A percentile compares a stretch with the other conserved stretches of the same genome.
Conservation (phyloP, 2,888 invertebrate genomes). For the Lumbricus terrestris region DNA sequence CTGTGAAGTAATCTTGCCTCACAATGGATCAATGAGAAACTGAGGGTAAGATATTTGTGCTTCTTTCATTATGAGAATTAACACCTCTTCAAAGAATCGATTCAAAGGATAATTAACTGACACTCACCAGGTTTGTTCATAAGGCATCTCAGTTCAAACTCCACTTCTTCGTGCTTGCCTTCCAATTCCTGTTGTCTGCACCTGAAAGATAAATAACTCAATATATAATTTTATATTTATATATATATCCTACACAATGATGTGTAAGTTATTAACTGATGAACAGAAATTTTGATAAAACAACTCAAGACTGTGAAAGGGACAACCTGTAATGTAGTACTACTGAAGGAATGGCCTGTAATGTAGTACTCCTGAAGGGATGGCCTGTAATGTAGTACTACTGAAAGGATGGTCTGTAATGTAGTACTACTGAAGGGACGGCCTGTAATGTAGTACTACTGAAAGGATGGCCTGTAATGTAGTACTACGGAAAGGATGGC, state of each 20-base stretch:
- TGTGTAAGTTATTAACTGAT: neutral
- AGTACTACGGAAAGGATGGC: neutral
- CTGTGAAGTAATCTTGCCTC: too few relatives aligned
- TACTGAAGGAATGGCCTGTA: neutral
- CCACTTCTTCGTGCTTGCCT: conserved; percentile 86
- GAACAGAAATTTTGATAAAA: neutral
- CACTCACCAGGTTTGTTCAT: conserved; percentile 73
- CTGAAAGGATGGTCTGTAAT: neutral
- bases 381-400: neutral
- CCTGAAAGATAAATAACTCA: conserved; percentile 60
- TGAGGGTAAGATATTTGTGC: too few relatives aligned
- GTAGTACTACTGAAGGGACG: neutral
- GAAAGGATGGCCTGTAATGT: neutral
- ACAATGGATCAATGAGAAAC: too few relatives aligned
- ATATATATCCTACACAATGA: too few relatives aligned
- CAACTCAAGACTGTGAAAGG: neutral
- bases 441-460: neutral
- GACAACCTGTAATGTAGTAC: neutral
- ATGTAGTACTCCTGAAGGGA: neutral
- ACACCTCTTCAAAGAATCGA: neutral
- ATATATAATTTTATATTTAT: too few relatives aligned
- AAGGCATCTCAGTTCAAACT: conserved; percentile 83
- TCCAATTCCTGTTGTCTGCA: conserved; percentile 84
- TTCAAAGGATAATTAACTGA: conserved; percentile 57
- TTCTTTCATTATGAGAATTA: too few relatives aligned